Percentiles rank a stretch among this genome's conserved stretches.
phyloP scores from a whole-genome alignment of 2,888 invertebrate genomes.

The Ophioninae sp. region DNA sequence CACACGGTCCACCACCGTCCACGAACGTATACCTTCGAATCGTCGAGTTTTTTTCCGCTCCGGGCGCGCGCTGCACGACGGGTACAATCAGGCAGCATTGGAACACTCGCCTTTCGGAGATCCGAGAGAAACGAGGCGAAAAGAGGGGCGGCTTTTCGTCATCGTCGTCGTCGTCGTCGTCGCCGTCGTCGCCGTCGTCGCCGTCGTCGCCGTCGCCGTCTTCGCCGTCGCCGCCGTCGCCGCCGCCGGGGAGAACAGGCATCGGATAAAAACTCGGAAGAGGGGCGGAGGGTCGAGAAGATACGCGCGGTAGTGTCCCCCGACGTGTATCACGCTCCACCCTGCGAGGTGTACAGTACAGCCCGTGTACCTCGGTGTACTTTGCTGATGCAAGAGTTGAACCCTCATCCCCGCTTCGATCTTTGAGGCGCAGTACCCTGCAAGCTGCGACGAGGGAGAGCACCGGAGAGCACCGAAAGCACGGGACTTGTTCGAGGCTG shows the following conservation, averaged over 20 bases:
- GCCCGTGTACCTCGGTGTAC: neutral
- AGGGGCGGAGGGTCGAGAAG: constrained; percentile 47
- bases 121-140: constrained; percentile 42
- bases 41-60: constrained; percentile 63
- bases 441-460: constrained; percentile 22
- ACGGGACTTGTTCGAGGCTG: constrained; percentile 39
- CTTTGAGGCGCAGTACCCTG: neutral
- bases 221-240: neutral
- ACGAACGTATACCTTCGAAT: constrained; percentile 51
- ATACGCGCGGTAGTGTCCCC: constrained; percentile 56
- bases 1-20: constrained; percentile 64
- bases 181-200: neutral
- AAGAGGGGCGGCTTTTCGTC: constrained; percentile 40
- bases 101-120: neutral
- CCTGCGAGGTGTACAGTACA: constrained; percentile 32
- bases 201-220: neutral
- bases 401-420: constrained; percentile 28
- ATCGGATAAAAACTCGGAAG: constrained; percentile 42
- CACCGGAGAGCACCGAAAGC: constrained; percentile 32
- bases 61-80: constrained; percentile 39
- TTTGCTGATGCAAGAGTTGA: constrained; percentile 36
- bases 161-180: neutral
- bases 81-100: constrained; percentile 8
- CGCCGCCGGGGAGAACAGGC: constrained; percentile 30
- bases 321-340: constrained; percentile 58